Conservation (phyloP, 1,140 invertebrate species). For the Neodiprion pinetum region DNA sequence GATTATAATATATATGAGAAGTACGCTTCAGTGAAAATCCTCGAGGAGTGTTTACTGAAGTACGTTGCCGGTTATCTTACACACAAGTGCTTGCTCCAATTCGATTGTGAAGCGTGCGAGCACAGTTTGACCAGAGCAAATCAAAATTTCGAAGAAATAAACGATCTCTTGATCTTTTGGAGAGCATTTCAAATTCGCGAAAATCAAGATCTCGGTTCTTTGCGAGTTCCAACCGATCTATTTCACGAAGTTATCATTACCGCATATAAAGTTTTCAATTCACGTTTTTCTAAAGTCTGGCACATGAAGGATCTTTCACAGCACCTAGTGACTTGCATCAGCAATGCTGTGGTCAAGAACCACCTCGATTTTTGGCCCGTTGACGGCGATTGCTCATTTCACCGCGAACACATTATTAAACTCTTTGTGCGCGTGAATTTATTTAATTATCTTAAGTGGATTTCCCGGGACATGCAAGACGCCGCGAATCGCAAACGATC, state of each 20-base stretch:
- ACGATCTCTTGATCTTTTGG: slow-evolving; percentile 22
- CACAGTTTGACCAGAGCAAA: neutral
- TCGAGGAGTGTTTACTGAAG: slow-evolving; percentile 17
- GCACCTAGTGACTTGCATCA: slow-evolving; percentile 4
- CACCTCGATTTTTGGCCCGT: slow-evolving; percentile 12
- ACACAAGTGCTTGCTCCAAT: slow-evolving; percentile 19
- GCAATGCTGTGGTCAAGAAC: slow-evolving; percentile 7
- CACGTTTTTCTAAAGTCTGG: neutral
- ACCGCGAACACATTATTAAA: slow-evolving; percentile 13
- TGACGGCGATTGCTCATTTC: slow-evolving; percentile 10
- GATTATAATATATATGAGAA: neutral
- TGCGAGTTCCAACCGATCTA: slow-evolving; percentile 12
- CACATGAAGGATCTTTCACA: neutral
- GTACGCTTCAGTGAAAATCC: neutral
- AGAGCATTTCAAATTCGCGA: slow-evolving; percentile 18
- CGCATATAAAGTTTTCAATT: slow-evolving; percentile 14
- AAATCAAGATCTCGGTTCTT: slow-evolving; percentile 15
- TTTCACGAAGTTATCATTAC: slow-evolving; percentile 13
- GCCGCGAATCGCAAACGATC: slow-evolving; percentile 10
- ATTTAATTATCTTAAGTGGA: slow-evolving; percentile 15
- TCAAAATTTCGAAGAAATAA: slow-evolving; percentile 13
- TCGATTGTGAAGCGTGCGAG: slow-evolving; percentile 18
- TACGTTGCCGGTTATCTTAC: slow-evolving; percentile 24
- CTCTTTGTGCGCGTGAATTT: slow-evolving; percentile 10
- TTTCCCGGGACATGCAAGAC: slow-evolving; percentile 14